Evolutionary conservation across 2,888 invertebrate genomes (phyloP).

Genomic region (Apamea epomidion): DNA sequence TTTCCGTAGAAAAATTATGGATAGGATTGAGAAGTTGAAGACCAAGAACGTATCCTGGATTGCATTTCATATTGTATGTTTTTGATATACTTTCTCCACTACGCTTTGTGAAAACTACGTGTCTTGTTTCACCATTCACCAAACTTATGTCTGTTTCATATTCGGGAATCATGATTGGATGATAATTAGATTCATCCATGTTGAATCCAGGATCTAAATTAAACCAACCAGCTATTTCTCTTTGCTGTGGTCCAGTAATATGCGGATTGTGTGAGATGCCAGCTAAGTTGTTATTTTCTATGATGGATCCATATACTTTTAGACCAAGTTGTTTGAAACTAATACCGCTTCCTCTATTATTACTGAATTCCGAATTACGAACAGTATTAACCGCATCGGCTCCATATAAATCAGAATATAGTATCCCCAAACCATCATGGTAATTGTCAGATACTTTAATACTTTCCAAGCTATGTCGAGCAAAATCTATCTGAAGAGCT

Average conservation of each 20-base stretch:
- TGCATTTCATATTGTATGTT: slow-evolving; percentile 92
- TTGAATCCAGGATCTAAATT: slow-evolving; percentile 92
- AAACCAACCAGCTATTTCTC: slow-evolving; percentile 98
- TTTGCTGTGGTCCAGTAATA: slow-evolving; percentile 95
- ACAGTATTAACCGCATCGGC: slow-evolving; percentile 95
- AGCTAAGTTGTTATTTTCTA: slow-evolving; percentile 95
- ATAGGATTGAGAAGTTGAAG: slow-evolving; percentile 97
- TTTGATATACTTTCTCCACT: slow-evolving; percentile 90
- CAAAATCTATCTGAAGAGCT: slow-evolving; percentile 96
- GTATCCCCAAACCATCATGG: slow-evolving; percentile 97
- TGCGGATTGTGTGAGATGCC: slow-evolving; percentile 98
- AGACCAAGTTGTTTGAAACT: slow-evolving; percentile 97
- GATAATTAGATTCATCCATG: slow-evolving; percentile 93
- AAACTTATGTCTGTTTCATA: slow-evolving; percentile 91
- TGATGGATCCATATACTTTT: slow-evolving; percentile 93
- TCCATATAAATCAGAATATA: slow-evolving; percentile 98
- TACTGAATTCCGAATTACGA: slow-evolving; percentile 95
- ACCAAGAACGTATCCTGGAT: slow-evolving; percentile 96
- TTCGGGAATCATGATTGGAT: slow-evolving; percentile 93
- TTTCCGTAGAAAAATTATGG: slow-evolving; percentile 96
- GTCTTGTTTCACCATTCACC: slow-evolving; percentile 94
- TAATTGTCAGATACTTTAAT: slow-evolving; percentile 95
- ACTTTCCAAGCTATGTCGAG: slow-evolving; percentile 95
- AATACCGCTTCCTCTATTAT: slow-evolving; percentile 97
- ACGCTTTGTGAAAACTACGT: slow-evolving; percentile 93